Conservation (phyloP, 1,140 invertebrate genomes). For the Metopolophium dirhodum region DNA sequence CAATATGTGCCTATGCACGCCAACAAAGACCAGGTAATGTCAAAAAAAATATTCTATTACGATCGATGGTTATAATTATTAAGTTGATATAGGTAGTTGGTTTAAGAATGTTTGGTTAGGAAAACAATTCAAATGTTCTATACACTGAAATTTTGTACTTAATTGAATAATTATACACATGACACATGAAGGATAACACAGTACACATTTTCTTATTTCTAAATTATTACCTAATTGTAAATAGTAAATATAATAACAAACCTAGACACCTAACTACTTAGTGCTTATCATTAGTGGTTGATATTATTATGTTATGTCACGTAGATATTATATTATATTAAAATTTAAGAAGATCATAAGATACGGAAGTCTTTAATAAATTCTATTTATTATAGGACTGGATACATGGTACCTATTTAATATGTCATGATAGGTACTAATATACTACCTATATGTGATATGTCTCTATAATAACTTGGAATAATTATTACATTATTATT, state of each 20-base stretch:
- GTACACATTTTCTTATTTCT: background rate
- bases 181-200: too few relatives aligned
- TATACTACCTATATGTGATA: too few relatives aligned
- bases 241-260: too few relatives aligned
- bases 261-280: background rate
- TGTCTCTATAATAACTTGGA: too few relatives aligned
- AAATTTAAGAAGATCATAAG: background rate
- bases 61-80: background rate
- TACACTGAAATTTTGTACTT: too few relatives aligned
- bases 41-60: background rate
- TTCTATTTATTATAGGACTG: background rate
- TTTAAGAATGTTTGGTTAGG: background rate
- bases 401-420: background rate
- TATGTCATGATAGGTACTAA: background rate
- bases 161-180: too few relatives aligned
- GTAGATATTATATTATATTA: background rate
- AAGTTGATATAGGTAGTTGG: background rate
- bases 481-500: background rate
- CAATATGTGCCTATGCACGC: background rate
- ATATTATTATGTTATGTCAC: background rate
- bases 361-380: background rate
- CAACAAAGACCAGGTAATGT: background rate
- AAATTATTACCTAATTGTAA: background rate
- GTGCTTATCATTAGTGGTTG: background rate
- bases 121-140: background rate